Percentiles rank a stretch among this genome's conserved stretches.
Evolutionary conservation across 2,888 invertebrate genomes (phyloP).

Genomic region (Cheilosia vernalis): DNA sequence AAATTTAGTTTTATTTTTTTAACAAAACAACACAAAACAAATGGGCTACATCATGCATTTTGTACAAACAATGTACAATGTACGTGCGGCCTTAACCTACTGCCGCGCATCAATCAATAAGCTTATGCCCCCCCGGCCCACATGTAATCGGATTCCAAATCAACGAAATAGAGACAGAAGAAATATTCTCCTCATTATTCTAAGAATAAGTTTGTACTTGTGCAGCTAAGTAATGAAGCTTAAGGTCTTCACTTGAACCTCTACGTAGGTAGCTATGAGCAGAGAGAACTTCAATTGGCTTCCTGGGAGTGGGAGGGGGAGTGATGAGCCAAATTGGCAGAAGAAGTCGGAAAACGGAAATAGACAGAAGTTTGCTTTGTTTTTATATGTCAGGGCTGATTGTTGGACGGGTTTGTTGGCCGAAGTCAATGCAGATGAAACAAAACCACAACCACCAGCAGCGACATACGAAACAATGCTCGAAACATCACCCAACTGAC

Average conservation of each 20-base stretch:
- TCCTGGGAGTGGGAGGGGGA: not conserved
- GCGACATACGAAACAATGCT: constrained; percentile 13
- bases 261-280: not conserved
- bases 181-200: not conserved
- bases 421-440: constrained; percentile 29
- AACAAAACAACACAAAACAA: not conserved
- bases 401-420: constrained; percentile 31
- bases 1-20: constrained; percentile 8
- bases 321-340: constrained; percentile 40
- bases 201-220: constrained; percentile 18
- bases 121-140: constrained; percentile 17
- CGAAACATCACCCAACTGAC: constrained; percentile 54
- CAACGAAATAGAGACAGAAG: constrained; percentile 1
- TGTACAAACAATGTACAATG: not conserved
- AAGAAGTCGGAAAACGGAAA: constrained; percentile 62
- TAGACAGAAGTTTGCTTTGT: constrained; percentile 22
- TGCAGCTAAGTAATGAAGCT: constrained; percentile 25
- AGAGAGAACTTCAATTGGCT: constrained; percentile 25
- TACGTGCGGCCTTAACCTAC: constrained; percentile 44
- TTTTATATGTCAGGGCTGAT: constrained; percentile 59
- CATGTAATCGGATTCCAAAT: constrained; percentile 39
- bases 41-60: too few relatives aligned
- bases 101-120: constrained; percentile 56
- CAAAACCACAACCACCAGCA: not conserved
- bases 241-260: constrained; percentile 30